phyloP scores from a whole-genome alignment of 92 coral and sea anemone genomes.

The Pocillopora meandrina region DNA sequence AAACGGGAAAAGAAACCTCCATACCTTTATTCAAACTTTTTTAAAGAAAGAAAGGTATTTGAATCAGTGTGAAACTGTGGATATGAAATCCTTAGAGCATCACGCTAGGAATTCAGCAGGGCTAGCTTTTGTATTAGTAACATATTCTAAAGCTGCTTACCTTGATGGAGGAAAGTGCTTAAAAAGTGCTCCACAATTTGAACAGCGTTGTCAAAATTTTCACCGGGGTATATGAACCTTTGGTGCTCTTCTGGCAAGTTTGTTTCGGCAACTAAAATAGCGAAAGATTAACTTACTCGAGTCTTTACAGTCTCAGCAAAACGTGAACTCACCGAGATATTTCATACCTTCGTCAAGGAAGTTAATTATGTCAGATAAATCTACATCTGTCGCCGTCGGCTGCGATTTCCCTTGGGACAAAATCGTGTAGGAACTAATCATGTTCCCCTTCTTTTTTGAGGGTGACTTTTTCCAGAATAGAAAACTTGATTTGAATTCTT shows the following conservation, averaged over 20 bases:
- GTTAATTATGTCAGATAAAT: not conserved
- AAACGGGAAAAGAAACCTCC: too few species aligned
- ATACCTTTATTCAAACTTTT: too few species aligned
- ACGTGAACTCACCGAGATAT: too few species aligned
- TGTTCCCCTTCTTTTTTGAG: not conserved
- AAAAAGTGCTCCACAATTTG: constrained; percentile 21
- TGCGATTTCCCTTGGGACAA: not conserved
- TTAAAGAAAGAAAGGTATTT: not conserved
- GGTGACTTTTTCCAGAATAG: not conserved
- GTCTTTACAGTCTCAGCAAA: not conserved
- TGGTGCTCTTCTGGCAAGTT: not conserved
- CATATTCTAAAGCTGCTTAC: constrained; percentile 10
- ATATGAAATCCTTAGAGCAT: not conserved
- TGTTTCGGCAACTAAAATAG: not conserved
- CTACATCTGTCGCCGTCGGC: not conserved
- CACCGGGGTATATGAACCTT: not conserved
- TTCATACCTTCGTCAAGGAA: constrained; percentile 23
- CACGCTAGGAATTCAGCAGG: not conserved
- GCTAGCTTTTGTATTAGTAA: not conserved
- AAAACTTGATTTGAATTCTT: constrained; percentile 15
- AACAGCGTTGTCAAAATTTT: constrained; percentile 6
- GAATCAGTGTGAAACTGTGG: not conserved
- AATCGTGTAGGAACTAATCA: not conserved
- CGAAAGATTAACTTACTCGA: not conserved
- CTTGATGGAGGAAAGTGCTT: constrained; percentile 11